Conservation (phyloP, 2,797 vertebrate species). For the Crossoptilon crossoptilon region DNA sequence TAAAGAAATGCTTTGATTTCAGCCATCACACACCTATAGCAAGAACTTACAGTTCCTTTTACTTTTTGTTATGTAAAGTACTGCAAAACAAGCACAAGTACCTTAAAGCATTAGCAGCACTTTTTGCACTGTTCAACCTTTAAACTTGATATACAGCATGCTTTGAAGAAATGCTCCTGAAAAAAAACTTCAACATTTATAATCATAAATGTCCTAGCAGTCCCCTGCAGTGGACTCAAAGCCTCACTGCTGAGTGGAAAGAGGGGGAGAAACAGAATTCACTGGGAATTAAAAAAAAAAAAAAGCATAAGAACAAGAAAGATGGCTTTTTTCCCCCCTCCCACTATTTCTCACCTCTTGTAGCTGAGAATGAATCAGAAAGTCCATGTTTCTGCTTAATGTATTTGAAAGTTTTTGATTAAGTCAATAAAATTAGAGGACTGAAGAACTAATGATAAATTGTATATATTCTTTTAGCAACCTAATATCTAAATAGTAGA, state of each 20-base stretch:
- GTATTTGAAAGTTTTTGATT: constrained; percentile 24
- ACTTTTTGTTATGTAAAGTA: not conserved
- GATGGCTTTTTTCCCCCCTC: not conserved
- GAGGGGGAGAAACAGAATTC: not conserved
- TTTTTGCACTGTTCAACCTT: not conserved
- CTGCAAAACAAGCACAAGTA: not conserved
- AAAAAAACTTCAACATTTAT: not conserved
- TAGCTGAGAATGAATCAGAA: constrained; percentile 10
- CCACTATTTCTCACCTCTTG: not conserved
- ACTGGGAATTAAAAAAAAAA: not conserved
- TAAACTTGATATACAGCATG: not conserved
- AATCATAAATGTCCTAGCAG: not conserved
- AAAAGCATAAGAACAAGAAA: not conserved
- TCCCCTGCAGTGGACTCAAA: not conserved
- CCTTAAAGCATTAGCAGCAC: not conserved
- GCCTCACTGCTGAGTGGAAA: not conserved
- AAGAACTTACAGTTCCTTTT: not conserved
- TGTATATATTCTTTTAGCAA: constrained; percentile 45
- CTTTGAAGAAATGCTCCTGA: not conserved
- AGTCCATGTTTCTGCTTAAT: not conserved
- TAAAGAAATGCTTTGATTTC: not conserved
- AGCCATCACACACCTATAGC: not conserved
- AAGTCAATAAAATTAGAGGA: constrained; percentile 16
- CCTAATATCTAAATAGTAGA: not conserved
- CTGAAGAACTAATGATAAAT: not conserved